Conservation (phyloP, 2,888 invertebrate genomes). For the Cantharis rustica region DNA sequence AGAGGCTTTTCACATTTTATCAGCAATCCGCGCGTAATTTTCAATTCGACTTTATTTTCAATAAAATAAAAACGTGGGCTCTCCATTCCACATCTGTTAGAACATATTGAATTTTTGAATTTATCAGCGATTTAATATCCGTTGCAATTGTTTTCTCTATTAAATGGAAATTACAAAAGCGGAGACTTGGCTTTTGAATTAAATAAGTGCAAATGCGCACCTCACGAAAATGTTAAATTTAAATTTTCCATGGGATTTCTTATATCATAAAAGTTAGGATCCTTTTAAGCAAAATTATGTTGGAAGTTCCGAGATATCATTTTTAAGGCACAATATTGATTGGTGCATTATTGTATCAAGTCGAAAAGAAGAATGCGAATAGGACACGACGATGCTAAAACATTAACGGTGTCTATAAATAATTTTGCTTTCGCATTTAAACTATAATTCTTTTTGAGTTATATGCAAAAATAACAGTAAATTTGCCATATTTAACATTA, state of each 20-base stretch:
- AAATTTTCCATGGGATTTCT: neutral
- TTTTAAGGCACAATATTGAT: neutral
- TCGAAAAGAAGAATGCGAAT: neutral
- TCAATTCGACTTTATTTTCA: slow-evolving; percentile 5
- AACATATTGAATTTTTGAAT: slow-evolving; percentile 17
- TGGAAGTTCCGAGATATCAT: neutral
- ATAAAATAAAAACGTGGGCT: slow-evolving; percentile 13
- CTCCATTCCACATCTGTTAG: slow-evolving; percentile 13
- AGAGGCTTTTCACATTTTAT: neutral
- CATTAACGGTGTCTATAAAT: neutral
- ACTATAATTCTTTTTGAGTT: too few relatives aligned
- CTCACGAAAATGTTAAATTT: neutral
- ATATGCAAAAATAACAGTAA: too few relatives aligned
- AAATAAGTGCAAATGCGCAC: neutral
- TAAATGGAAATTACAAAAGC: neutral
- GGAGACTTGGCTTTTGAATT: neutral
- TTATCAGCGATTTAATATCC: slow-evolving; percentile 5
- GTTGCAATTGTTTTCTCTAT: neutral
- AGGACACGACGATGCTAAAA: neutral
- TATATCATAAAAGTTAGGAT: neutral
- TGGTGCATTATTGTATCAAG: neutral
- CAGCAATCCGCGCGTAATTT: neutral
- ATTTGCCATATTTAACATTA: too few relatives aligned
- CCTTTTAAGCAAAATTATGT: neutral
- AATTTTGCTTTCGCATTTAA: too few relatives aligned